Base-by-base conservation (phyloP, 1,140 invertebrate species). In the Gonatopus flavifemur region DNA sequence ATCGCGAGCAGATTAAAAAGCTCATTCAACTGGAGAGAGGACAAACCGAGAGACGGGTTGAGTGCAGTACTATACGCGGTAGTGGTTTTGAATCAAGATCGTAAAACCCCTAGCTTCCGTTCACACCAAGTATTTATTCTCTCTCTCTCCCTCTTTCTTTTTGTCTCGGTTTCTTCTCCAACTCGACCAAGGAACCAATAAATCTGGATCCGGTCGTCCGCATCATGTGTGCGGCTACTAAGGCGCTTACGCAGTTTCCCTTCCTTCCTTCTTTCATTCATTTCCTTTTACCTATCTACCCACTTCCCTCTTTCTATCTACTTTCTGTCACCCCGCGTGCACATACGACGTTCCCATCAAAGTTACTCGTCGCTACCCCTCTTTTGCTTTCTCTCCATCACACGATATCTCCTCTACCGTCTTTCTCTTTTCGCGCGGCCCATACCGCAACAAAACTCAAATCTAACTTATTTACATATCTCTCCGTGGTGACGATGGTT, bases 391-490 rank as follows among this genome's bases (percentile, higher is more conserved):
- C 31, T 32, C 31, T 13, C 31, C 12, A 3, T 32, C 31, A 13
- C 12, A 46, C 56, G 44, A 47, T 52, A 43, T 48, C 39, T 52
- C 31, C 54, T 21, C 70, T 73, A 70, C 65, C 13, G 49, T 39
- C 25, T 21, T 24, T 38, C 25, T 10, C 20, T 40, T 9, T 13
- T 16, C 15, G 25, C 24, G 10, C n/a, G 33, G 42, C 33, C 51
- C n/a, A n/a, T n/a, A n/a, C n/a, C 64, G 60, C 66, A 67, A 70
- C 73, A 69, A 72, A 77, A 73, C 70, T 76, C 67, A 70, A 75
- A 76, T 75, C 70, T 67, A 75, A 74, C 71, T 70, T 68, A 77
- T 77, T 77, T 77, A 75, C 75, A 76, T 77, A 74, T 75, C 66
- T 68, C 54, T 39, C n/a, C n/a, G n/a, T n/a, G n/a, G n/a, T n/a